Conservation (phyloP, 2,113 vertebrate genomes). For the Sander vitreus region DNA sequence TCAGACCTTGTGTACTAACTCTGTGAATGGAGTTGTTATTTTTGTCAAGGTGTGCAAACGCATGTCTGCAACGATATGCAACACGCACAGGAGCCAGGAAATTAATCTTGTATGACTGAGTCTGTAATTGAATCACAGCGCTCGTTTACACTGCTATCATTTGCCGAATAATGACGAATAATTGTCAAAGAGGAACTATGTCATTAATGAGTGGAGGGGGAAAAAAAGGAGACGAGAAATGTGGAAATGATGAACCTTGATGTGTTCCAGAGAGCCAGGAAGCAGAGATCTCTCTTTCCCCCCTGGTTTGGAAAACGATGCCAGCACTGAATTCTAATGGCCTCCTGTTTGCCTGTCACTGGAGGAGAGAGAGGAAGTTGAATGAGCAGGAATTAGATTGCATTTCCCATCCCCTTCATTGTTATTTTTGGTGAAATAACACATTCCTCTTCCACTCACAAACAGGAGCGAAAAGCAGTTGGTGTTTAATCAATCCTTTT, state of each 20-base stretch:
- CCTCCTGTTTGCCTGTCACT: constrained; percentile 76
- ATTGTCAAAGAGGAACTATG: constrained; percentile 72
- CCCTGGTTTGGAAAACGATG: constrained; percentile 60
- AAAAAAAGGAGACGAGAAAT: constrained; percentile 34
- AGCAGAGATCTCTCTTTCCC: constrained; percentile 37
- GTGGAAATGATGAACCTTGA: constrained; percentile 69
- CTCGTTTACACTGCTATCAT: constrained; percentile 47
- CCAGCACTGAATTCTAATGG: constrained; percentile 73
- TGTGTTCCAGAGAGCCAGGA: constrained; percentile 62
- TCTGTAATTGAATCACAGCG: constrained; percentile 70
- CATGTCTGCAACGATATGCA: constrained; percentile 35
- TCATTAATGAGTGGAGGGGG: constrained; percentile 63
- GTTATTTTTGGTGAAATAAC: constrained; percentile 85
- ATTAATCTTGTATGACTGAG: constrained; percentile 60
- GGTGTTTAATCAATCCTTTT: constrained; percentile 87
- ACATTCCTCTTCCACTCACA: constrained; percentile 81
- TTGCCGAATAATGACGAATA: constrained; percentile 70
- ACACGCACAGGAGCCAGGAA: constrained; percentile 29
- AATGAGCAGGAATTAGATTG: constrained; percentile 81
- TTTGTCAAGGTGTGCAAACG: constrained; percentile 50
- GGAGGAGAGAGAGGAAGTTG: constrained; percentile 67
- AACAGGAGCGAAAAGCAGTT: constrained; percentile 79
- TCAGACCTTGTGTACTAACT: constrained; percentile 37
- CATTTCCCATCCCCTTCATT: constrained; percentile 79
- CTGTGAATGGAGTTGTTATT: constrained; percentile 34